Evolutionary conservation across 2,888 invertebrate genomes (phyloP).

Genomic region (Stenurella melanura): DNA sequence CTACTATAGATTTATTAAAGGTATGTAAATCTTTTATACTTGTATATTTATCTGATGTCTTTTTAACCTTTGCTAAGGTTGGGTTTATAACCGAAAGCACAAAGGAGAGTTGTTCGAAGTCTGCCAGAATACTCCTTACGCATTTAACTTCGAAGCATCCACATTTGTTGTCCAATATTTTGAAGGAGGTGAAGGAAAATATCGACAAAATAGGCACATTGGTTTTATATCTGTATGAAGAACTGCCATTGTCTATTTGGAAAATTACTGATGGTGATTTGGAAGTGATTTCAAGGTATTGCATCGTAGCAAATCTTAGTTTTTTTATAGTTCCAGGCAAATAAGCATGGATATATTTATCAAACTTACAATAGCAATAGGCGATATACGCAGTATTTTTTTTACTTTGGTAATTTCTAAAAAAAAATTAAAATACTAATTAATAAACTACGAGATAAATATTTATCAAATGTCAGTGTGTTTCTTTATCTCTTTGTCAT

Average conservation of each 20-base stretch:
- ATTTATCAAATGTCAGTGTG: no score
- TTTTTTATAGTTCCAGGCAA: no score
- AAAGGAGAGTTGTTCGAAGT: conserved; percentile 84
- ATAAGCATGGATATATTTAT: no score
- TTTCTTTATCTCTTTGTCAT: not conserved
- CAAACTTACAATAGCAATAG: no score
- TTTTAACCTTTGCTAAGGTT: conserved; percentile 74
- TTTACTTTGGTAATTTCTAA: no score
- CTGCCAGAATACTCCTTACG: conserved; percentile 82
- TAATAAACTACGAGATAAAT: no score
- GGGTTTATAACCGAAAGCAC: conserved; percentile 83
- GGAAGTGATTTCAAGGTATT: conserved; percentile 74
- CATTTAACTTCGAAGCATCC: conserved; percentile 83
- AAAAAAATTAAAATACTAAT: no score
- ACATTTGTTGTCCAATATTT: conserved; percentile 80
- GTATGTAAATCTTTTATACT: conserved; percentile 69
- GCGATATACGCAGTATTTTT: no score
- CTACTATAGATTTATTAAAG: conserved; percentile 82
- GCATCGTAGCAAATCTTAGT: not conserved
- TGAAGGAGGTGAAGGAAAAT: conserved; percentile 77
- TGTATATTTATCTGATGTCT: not conserved
- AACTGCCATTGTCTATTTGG: conserved; percentile 83
- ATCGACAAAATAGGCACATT: conserved; percentile 75
- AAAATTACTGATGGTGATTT: conserved; percentile 80
- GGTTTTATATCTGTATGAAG: conserved; percentile 82